Base-by-base conservation (phyloP, 2,797 vertebrate species). In the Periparus ater region DNA sequence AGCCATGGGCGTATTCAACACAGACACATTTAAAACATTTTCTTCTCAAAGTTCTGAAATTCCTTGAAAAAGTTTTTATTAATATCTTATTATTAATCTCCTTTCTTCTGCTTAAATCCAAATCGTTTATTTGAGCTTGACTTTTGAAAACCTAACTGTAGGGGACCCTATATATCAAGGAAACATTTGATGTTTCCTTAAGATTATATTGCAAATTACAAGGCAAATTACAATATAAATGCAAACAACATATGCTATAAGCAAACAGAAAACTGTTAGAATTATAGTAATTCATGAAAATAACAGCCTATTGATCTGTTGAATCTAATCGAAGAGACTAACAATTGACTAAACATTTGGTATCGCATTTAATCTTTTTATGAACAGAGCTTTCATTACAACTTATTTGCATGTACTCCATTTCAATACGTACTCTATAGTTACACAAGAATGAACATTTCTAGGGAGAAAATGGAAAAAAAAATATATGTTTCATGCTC, bases 191-290 rank as follows among this genome's bases (percentile, higher is more conserved):
- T 55, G 11, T 95, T 94, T 84, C 85, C 38, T 81, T 70, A 78
- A 81, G 66, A 84, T 76, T 82, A 50, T 60, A 51, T 80, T 4
- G 1, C 21, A 88, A 95, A 91, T 84, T 77, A 60, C 54, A 87
- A 92, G 32, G 67, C 63, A 95, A 92, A 87, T 92, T 96, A 78
- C 73, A 94, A 95, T 90, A 89, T 78, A 96, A 94, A 91, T 93
- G 79, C 79, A 92, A 94, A 80, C 82, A 91, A 78, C 48, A 44
- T 80, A 48, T 76, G 53, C 38, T 89, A 58, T 72, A 95, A 89
- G 66, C 70, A 94, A 96, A 91, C 55, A 91, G 44, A 32, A 92
- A 83, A 71, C 40, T 81, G 36, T 36, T 53, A 76, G 91, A 92
- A 95, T 95, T 88, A 94, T 36, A 92, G 67, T 92, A 86, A 96